phyloP scores from a whole-genome alignment of 2,797 vertebrate species.

The Holocentrus rufus region DNA sequence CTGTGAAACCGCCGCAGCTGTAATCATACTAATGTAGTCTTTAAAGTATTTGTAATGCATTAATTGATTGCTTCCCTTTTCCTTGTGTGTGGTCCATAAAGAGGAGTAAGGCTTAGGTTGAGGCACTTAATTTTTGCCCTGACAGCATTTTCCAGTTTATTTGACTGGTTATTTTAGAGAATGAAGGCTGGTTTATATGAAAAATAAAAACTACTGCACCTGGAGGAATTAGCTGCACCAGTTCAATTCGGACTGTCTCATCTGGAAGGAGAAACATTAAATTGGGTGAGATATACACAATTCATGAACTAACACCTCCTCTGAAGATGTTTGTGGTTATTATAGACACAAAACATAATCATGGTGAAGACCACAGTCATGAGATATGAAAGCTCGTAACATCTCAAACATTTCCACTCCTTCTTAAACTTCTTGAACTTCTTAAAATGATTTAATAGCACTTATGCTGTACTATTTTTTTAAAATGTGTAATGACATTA shows the following conservation, averaged over 20 bases:
- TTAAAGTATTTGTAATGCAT: neutral
- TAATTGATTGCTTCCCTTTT: neutral
- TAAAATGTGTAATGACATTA: too few species aligned
- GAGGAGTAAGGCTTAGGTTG: neutral
- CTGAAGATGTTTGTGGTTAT: too few species aligned
- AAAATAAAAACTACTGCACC: constrained; percentile 67
- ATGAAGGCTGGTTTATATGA: neutral
- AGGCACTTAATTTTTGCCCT: neutral
- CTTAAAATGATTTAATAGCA: too few species aligned
- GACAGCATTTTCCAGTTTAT: neutral
- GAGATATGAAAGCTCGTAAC: too few species aligned
- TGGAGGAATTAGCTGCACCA: constrained; percentile 83
- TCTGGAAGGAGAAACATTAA: constrained; percentile 61
- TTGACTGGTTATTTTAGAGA: neutral
- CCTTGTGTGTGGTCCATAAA: neutral
- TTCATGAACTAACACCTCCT: neutral
- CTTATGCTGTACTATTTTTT: too few species aligned
- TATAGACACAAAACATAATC: too few species aligned
- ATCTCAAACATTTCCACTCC: too few species aligned
- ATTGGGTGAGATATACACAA: neutral
- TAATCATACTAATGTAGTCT: neutral
- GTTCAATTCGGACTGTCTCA: constrained; percentile 80
- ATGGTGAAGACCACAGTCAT: too few species aligned
- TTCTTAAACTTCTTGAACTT: too few species aligned
- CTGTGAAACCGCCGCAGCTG: neutral